Evolutionary conservation across 2,113 vertebrate genomes (phyloP).

Genomic region (Leucosticte australis): DNA sequence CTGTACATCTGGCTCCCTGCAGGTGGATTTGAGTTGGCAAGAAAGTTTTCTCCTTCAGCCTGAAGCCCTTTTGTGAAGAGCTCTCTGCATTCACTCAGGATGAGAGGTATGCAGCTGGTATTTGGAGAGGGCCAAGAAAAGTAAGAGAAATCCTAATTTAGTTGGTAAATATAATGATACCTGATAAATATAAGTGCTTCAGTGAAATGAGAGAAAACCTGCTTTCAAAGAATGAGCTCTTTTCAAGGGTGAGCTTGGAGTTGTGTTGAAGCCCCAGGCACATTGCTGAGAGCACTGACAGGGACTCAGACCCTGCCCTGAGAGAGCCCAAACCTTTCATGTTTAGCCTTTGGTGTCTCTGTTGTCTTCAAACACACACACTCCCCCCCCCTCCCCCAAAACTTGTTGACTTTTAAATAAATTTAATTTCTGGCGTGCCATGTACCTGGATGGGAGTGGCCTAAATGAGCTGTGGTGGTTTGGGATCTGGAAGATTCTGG

Average conservation of each 20-base stretch:
- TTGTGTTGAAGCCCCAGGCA: background rate
- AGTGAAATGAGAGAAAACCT: background rate
- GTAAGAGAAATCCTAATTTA: background rate
- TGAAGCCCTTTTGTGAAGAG: background rate
- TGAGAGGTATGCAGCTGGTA: background rate
- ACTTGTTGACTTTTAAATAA: background rate
- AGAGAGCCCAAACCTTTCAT: background rate
- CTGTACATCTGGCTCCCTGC: background rate
- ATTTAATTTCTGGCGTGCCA: background rate
- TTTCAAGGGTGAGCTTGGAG: background rate
- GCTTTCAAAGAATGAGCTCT: background rate
- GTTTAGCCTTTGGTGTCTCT: background rate
- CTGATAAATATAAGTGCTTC: background rate
- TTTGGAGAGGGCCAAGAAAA: background rate
- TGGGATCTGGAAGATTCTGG: background rate
- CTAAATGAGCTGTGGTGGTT: background rate
- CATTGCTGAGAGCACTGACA: rapidly evolving
- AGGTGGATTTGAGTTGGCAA: background rate
- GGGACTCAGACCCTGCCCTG: background rate
- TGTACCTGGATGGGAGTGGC: background rate
- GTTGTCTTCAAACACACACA: background rate
- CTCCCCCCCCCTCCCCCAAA: rapidly evolving
- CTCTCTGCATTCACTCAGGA: background rate
- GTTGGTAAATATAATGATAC: background rate
- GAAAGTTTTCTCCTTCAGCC: background rate